Conservation (phyloP, 2,113 vertebrate species). For the Hypocryptadius cinnamomeus region DNA sequence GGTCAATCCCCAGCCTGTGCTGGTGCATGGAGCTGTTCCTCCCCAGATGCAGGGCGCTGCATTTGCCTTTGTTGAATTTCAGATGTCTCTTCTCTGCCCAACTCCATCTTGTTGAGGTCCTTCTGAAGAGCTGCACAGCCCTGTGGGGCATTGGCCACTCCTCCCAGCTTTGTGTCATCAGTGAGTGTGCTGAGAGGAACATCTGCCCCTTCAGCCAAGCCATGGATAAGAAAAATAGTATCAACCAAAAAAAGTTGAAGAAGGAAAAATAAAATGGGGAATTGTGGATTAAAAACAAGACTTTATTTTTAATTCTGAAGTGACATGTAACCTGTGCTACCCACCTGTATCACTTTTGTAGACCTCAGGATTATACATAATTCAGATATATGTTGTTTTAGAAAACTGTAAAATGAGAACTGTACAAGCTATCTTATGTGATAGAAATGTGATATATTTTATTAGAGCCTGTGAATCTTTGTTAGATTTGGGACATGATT, state of each 20-base stretch:
- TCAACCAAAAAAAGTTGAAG: background rate
- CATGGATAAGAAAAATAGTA: background rate
- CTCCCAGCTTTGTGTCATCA: background rate
- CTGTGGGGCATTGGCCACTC: rapidly evolving
- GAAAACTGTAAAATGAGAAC: background rate
- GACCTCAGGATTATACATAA: background rate
- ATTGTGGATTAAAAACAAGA: too few relatives aligned
- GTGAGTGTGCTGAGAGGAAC: background rate
- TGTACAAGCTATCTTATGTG: background rate
- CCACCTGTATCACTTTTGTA: background rate
- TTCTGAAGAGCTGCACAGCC: background rate
- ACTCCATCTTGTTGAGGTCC: background rate
- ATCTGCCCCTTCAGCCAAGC: background rate
- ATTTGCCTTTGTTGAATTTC: background rate
- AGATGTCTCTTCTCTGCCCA: background rate
- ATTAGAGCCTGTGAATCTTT: background rate
- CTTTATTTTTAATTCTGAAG: background rate
- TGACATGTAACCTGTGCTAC: rapidly evolving
- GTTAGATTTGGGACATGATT: background rate
- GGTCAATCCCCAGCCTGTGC: rapidly evolving
- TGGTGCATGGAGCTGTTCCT: background rate
- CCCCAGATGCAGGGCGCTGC: background rate
- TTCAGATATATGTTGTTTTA: background rate
- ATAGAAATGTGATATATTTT: background rate
- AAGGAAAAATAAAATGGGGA: background rate